phyloP scores from a whole-genome alignment of 2,113 vertebrate genomes.

The Artemisiospiza belli region DNA sequence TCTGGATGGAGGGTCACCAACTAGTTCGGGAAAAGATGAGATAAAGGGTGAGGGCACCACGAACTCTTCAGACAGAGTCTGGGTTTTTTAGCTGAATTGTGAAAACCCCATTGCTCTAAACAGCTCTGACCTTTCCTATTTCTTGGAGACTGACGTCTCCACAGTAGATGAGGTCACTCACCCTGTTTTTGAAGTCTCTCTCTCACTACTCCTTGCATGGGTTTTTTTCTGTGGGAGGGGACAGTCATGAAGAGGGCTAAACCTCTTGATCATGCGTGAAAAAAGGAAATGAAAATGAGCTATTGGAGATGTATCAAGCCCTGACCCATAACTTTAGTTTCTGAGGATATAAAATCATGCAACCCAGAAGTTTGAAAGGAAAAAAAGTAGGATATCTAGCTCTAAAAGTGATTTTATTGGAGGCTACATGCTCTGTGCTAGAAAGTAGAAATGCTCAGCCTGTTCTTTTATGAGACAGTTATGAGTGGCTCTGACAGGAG shows the following conservation, averaged over 20 bases:
- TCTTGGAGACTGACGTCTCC: slow-evolving; percentile 44
- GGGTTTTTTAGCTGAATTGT: neutral
- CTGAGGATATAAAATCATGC: neutral
- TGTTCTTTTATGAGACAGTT: neutral
- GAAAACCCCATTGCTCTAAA: slow-evolving; percentile 34
- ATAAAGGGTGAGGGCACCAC: neutral
- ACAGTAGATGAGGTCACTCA: slow-evolving; percentile 40
- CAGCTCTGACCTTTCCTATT: slow-evolving; percentile 47
- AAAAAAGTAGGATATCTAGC: neutral
- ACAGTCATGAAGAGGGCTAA: slow-evolving; percentile 44
- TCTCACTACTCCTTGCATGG: neutral
- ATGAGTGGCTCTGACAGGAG: neutral
- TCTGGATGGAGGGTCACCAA: neutral
- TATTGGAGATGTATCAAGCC: neutral
- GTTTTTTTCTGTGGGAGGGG: slow-evolving; percentile 61
- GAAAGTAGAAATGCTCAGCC: slow-evolving; percentile 14
- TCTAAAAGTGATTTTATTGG: neutral
- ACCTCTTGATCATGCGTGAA: slow-evolving; percentile 46
- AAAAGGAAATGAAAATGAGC: slow-evolving; percentile 64
- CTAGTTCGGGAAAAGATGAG: neutral
- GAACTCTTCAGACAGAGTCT: neutral
- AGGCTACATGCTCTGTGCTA: neutral
- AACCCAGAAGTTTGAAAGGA: neutral
- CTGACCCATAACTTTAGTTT: slow-evolving; percentile 20
- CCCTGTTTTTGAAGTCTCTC: slow-evolving; percentile 46